Conservation (phyloP, 1,140 invertebrate species). For the Ericerus pela region DNA sequence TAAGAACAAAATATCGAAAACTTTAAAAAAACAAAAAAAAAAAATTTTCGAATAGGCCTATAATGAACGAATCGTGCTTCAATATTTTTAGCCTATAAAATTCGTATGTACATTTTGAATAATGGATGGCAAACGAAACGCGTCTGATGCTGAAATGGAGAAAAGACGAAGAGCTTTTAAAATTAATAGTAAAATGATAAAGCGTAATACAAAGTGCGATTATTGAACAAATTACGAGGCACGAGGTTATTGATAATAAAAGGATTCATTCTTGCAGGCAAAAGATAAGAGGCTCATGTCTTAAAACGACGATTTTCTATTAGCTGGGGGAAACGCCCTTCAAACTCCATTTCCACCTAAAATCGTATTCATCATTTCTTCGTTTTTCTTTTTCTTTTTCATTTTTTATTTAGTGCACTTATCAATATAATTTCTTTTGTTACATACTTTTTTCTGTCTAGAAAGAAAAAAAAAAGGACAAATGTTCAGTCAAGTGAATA, state of each 20-base stretch:
- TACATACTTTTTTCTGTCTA: too few species aligned
- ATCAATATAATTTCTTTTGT: not conserved
- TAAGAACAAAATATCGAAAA: too few species aligned
- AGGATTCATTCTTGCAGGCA: slow-evolving; percentile 7
- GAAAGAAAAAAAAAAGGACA: too few species aligned
- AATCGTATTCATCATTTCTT: slow-evolving; percentile 2
- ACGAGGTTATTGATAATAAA: slow-evolving; percentile 9
- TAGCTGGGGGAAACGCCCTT: not conserved
- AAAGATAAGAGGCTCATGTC: slow-evolving; percentile 9
- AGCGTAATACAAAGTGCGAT: not conserved
- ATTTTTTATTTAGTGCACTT: not conserved
- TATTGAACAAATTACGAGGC: slow-evolving; percentile 3
- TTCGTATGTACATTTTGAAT: too few species aligned
- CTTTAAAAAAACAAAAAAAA: too few species aligned
- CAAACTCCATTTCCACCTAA: not conserved
- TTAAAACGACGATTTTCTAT: slow-evolving; percentile 6
- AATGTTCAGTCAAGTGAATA: too few species aligned
- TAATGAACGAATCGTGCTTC: too few species aligned
- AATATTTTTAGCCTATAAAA: too few species aligned
- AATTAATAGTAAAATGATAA: slow-evolving; percentile 1
- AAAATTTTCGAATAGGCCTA: too few species aligned
- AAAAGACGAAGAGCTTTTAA: too few species aligned
- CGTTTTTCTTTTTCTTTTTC: not conserved
- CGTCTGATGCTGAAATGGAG: too few species aligned
- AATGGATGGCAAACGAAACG: too few species aligned